Base-by-base conservation (phyloP, 2,888 invertebrate genomes). In the Lycophotia porphyrea region DNA sequence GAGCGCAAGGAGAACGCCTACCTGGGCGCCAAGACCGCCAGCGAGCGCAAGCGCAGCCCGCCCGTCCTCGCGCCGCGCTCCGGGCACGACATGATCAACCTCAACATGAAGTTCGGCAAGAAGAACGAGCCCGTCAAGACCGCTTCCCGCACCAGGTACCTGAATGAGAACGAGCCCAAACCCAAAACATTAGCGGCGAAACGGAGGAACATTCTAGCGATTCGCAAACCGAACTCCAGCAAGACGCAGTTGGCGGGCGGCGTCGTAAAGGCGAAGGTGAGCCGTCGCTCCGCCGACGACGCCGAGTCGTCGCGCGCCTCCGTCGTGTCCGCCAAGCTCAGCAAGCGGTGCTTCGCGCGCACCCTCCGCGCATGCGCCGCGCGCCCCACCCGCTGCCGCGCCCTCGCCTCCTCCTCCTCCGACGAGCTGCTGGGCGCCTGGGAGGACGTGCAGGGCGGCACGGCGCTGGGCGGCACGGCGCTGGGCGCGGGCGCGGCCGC, bases 1-100 rank as follows among this genome's bases (percentile, higher is more conserved):
- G 96, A 96, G 75, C 93, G 96, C 77, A 96, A 96, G 80, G 96
- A 96, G 87, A 96, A 96, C 92, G 91, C 96, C 2, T 96, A 95
- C 92, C 92, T 88, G 27, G 94, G 93, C 66, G 94, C 93, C 63
- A 95, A 94, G 82, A 89, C 90, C 11, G 95, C 94, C 87, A 42
- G 91, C 11, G 95, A 95, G 69, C 91, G 91, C 36, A 88, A 87
- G 52, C 91, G 92, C 55, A 88, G 85, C 80, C 91, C 91, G 47
- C 88, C 91, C 55, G 87, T 91, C 3, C 90, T 93, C 8, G 91
- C 93, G 52, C 93, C 86, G 80, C 93, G 94, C 76, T 92, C 95
- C 81, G 92, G 92, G 0, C 94, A 92, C 89, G 95, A 95, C 83
- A 87, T 94, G 84, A 86, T 91, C 86, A 92, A 90, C 88, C 79